Percentiles rank a stretch among this genome's conserved stretches.
These are phyloP conservation scores for Parazoanthus atlanticus DNA, from an alignment of 92 coral and sea anemone species.

Conservation along the genomic window DNA sequence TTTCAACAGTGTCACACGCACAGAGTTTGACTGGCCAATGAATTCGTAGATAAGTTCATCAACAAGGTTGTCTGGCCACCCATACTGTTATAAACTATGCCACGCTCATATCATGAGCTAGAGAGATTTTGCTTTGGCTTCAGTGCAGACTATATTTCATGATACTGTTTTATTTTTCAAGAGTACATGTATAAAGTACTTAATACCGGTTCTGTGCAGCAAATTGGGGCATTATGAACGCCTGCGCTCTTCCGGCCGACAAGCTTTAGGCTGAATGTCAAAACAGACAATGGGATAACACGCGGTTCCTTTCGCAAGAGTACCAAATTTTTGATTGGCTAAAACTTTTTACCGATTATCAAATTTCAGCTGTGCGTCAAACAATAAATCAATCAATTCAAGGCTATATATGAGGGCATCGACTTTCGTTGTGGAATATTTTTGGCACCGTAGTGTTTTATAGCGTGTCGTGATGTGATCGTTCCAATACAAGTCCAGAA, in stretches of 20 bases:
- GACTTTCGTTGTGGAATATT: constrained; percentile 56
- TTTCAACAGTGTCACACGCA: constrained; percentile 35
- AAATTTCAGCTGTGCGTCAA: constrained; percentile 79
- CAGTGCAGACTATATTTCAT: neutral
- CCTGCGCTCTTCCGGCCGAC: constrained; percentile 4
- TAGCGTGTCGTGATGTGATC: constrained; percentile 41
- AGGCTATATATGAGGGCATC: constrained; percentile 82
- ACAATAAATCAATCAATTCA: constrained; percentile 75
- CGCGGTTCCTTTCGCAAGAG: constrained; percentile 31
- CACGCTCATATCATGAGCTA: neutral
- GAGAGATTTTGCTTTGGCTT: neutral
- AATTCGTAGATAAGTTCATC: constrained; percentile 23
- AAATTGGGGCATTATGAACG: constrained; percentile 2
- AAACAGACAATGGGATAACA: constrained; percentile 26
- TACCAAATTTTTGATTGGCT: constrained; percentile 25
- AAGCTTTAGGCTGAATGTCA: neutral
- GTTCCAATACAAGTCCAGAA: neutral
- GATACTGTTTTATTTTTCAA: constrained; percentile 12
- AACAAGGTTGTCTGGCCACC: constrained; percentile 38
- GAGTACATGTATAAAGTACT: neutral
- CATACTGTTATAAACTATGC: constrained; percentile 10
- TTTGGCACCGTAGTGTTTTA: constrained; percentile 11
- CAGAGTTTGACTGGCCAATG: constrained; percentile 27
- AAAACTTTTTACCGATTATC: constrained; percentile 52
- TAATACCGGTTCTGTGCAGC: neutral